These are phyloP conservation scores for Montifringilla adamsi DNA, from an alignment of 2,113 vertebrate genomes.

Conservation along the genomic window DNA sequence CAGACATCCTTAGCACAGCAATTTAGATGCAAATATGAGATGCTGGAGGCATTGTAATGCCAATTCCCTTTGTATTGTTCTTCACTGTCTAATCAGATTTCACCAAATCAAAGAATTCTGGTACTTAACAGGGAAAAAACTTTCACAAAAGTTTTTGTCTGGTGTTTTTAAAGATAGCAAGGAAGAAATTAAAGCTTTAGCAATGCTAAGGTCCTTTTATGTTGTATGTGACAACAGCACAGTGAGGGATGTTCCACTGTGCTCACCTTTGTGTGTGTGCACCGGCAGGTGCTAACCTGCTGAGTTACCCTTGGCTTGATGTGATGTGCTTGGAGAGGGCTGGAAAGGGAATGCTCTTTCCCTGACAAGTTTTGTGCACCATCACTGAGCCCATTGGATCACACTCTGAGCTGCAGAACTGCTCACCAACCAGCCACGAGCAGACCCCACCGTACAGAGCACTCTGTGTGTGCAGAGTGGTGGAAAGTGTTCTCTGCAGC, in stretches of 20 bases:
- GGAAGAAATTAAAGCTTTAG: neutral
- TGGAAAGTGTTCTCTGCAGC: neutral
- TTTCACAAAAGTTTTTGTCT: neutral
- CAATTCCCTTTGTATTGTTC: neutral
- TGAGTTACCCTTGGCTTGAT: neutral
- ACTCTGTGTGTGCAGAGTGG: accelerated
- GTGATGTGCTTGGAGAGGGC: neutral
- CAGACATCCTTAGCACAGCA: neutral
- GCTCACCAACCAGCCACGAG: neutral
- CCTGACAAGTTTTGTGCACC: neutral
- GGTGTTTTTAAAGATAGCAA: neutral
- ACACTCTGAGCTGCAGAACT: neutral
- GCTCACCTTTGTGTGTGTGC: neutral
- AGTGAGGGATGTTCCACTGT: accelerated
- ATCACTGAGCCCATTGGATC: neutral
- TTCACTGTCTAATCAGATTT: neutral
- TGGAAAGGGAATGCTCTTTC: neutral
- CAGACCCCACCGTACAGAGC: accelerated
- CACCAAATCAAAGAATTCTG: neutral
- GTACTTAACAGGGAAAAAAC: neutral
- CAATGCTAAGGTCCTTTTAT: neutral
- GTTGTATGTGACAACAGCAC: neutral
- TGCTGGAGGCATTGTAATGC: neutral
- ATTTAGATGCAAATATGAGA: neutral
- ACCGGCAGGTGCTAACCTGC: neutral